phyloP scores from a whole-genome alignment of 2,797 vertebrate genomes.

The Vipera ursinii region DNA sequence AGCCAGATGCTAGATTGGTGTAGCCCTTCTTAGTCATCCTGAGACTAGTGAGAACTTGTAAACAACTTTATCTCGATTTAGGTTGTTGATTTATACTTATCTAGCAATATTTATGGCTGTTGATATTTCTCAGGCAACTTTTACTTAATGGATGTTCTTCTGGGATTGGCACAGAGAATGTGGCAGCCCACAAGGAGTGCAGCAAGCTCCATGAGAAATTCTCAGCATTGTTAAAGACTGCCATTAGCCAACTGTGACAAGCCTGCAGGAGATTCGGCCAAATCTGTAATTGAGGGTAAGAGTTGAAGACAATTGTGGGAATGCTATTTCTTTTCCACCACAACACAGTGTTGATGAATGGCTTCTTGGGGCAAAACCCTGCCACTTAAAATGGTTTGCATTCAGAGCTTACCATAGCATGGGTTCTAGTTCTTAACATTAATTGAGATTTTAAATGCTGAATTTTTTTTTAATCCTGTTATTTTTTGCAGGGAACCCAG shows the following conservation, averaged over 20 bases:
- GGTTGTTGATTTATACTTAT: background rate
- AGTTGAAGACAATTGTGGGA: background rate
- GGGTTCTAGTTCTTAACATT: background rate
- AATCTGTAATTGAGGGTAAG: background rate
- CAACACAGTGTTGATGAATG: background rate
- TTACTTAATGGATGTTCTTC: fast-evolving
- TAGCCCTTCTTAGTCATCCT: background rate
- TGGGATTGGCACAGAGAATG: background rate
- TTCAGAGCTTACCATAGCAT: background rate
- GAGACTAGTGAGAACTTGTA: background rate
- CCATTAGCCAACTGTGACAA: background rate
- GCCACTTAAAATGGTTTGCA: background rate
- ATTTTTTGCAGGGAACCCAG: background rate
- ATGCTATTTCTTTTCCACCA: background rate
- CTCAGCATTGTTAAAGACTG: background rate
- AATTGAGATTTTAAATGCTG: background rate
- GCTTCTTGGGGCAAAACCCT: background rate
- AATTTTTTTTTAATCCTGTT: background rate
- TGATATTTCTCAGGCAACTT: background rate
- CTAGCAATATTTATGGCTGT: background rate
- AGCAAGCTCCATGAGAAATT: background rate
- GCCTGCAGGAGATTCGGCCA: background rate
- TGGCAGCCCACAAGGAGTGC: background rate
- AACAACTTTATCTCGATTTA: background rate
- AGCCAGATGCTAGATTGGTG: background rate